These are phyloP conservation scores for Hermodice carunculata DNA, from an alignment of 2,888 invertebrate species.

Conservation along the genomic window DNA sequence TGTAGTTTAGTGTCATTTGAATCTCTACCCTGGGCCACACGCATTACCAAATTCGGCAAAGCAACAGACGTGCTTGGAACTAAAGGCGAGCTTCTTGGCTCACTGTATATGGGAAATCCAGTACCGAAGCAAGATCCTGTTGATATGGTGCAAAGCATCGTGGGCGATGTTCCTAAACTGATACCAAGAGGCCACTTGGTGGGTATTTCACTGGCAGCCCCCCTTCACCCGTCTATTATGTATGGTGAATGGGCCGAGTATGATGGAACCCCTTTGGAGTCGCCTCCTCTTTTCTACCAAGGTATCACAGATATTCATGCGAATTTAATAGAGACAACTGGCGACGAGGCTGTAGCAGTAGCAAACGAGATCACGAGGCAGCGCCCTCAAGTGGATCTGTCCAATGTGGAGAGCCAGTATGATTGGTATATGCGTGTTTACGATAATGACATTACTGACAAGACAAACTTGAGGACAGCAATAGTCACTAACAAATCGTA, in stretches of 20 bases:
- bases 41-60: conserved; percentile 50
- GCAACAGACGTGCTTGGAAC: conserved; percentile 37
- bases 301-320: conserved; percentile 49
- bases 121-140: conserved; percentile 16
- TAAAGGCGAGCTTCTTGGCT: conserved; percentile 22
- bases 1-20: conserved; percentile 53
- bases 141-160: conserved; percentile 23
- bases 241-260: conserved; percentile 53
- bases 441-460: conserved; percentile 46
- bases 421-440: conserved; percentile 50
- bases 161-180: conserved; percentile 42
- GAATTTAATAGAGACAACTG: conserved; percentile 43
- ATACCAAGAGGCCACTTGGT: conserved; percentile 46
- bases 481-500: conserved; percentile 50
- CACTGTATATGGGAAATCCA: conserved; percentile 9
- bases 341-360: conserved; percentile 49
- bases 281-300: conserved; percentile 55
- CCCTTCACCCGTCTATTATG: conserved; percentile 54
- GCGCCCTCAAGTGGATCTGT: conserved; percentile 12
- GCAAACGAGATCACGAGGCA: conserved; percentile 43
- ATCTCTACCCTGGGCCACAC: conserved; percentile 53
- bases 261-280: conserved; percentile 47
- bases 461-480: conserved; percentile 40
- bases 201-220: conserved; percentile 52
- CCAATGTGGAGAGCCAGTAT: conserved; percentile 17